Evolutionary conservation across 2,113 vertebrate genomes (phyloP), one percentile per base, ranked within the genome.

Genomic region (Charina bottae): DNA sequence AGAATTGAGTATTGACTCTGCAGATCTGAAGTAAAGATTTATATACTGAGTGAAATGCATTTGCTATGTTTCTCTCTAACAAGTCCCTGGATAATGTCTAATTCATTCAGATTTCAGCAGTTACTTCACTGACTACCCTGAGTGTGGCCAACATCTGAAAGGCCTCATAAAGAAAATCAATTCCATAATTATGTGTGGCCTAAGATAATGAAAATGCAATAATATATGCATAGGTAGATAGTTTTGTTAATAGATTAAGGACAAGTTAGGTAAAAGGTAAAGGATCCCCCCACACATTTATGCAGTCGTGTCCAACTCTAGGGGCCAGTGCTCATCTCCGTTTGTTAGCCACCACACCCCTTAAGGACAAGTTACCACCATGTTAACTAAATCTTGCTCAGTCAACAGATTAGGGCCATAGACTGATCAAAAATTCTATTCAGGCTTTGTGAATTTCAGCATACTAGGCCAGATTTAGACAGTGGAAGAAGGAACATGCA

Each of bases 351-450:
- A n/a, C n/a, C n/a, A n/a, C n/a, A n/a, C n/a, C n/a, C n/a, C n/a
- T n/a, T n/a, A n/a, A n/a, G n/a, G n/a, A n/a, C 0, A 6, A 59
- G 26, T 42, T 59, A 93, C 91, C 17, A 55, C 13, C 12, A 68
- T 89, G 87, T 92, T 11, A 96, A 91, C n/a, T 93, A 94, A 93
- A 37, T 91, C 6, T 93, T 95, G 89, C 26, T 60, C 55, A 59
- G 93, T 93, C 84, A 95, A 86, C 7, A 93, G 53, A 64, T 95
- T 54, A 1, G 60, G 92, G 6, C 93, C 93, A 89, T 90, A 56
- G 49, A 92, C 86, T 91, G 87, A 93, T 58, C 83, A 6, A 46
- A 42, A 49, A 46, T 28, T 83, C n/a, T 78, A 21, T 78, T 21
- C 21, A 78, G 33, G 72, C 1, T 78, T 78, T 42, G 9, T 78